Evolutionary conservation across 37 sponge, comb jelly and placozoan genomes (phyloP).

Genomic region (Ianthella basta): DNA sequence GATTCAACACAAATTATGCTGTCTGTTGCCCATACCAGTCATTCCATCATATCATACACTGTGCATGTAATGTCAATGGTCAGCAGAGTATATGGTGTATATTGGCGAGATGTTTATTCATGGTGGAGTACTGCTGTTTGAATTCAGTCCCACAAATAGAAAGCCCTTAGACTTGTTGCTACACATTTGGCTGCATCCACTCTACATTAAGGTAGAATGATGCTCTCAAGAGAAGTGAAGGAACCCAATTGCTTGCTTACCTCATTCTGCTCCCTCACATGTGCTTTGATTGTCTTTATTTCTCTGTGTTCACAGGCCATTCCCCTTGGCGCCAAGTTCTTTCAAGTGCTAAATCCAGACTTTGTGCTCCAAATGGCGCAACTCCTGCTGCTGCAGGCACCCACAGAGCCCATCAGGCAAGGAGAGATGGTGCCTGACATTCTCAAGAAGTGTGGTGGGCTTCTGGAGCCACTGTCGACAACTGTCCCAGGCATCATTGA

Average conservation of each 20-base stretch:
- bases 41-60: no score
- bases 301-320: slow-evolving; percentile 42
- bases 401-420: slow-evolving; percentile 57
- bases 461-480: slow-evolving; percentile 71
- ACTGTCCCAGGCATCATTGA: slow-evolving; percentile 78
- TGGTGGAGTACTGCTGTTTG: background rate
- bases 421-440: slow-evolving; percentile 14
- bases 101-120: no score
- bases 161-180: background rate
- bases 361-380: slow-evolving; percentile 69
- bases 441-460: slow-evolving; percentile 50
- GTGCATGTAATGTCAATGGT: no score
- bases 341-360: slow-evolving; percentile 74
- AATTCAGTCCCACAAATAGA: background rate
- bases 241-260: no score
- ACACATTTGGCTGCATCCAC: background rate
- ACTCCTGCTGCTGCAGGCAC: slow-evolving; percentile 68
- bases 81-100: no score
- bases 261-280: no score
- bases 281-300: no score
- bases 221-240: no score
- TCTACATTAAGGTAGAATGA: no score
- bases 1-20: no score
- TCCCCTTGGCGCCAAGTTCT: slow-evolving; percentile 78
- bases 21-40: no score